Base-by-base conservation (phyloP, 2,797 vertebrate genomes). In the Pteronotus mesoamericanus region DNA sequence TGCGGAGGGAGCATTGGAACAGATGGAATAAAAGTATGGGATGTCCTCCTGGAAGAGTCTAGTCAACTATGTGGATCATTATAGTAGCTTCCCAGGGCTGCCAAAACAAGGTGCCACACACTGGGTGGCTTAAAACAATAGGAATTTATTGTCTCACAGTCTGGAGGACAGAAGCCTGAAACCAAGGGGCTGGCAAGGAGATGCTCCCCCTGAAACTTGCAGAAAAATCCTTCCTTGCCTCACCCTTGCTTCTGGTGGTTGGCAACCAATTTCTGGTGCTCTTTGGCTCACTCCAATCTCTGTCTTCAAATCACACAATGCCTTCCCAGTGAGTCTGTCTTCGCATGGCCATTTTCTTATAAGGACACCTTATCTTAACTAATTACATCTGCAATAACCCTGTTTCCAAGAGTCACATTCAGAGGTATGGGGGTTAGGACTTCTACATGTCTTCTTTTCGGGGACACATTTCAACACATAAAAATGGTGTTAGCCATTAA, bases 191-290 rank as follows among this genome's bases (percentile, higher is more conserved):
- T 0, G 1, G 44, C 16, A 10, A 68, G 55, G 61, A 10, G 2
- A 1, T 0, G 9, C 9, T 24, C 7, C 44, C 37, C 26, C 37
- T 82, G 86, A 39, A 39, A 32, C 7, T 24, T 12, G 4, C 0
- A 37, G 26, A 34, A n/a, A 26, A 22, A 16, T 8, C 16, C 42
- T 59, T 64, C 34, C 57, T 69, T 19, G 29, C 32, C 15, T 55
- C 11, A 0, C 2, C 6, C 22, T 12, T 10, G 9, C 44, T 46
- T n/a, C 37, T 0, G 1, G 39, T 1, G 12, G 9, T 29, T 22
- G 42, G 66, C 14, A 6, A 14, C 48, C 19, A 12, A 55, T 34
- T 37, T 16, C 5, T 6, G 5, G 7, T 3, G 3, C 3, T 26
- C 39, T 48, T 32, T 16, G 69, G 39, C n/a, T 57, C 19, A 24